Conservation (phyloP, 2,113 vertebrate species). For the Silurus glanis region DNA sequence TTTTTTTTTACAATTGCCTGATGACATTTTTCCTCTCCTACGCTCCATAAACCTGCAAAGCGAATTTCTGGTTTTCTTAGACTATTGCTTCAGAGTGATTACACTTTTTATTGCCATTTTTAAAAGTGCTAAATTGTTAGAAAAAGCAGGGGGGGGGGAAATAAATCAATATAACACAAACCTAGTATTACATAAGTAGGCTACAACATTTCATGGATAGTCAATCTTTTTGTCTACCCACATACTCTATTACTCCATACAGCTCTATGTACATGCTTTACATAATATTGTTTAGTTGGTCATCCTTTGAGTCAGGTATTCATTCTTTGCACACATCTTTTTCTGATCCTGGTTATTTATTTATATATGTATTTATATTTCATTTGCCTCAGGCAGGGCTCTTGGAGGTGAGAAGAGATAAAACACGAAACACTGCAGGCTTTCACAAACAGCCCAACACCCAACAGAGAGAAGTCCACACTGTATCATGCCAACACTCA, state of each 20-base stretch:
- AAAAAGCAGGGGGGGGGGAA: not conserved
- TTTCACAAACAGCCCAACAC: not conserved
- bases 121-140: not conserved
- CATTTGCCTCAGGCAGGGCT: slow-evolving; percentile 18
- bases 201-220: not conserved
- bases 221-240: not conserved
- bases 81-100: not conserved
- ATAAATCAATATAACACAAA: not conserved
- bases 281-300: not conserved
- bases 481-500: not conserved
- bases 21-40: not conserved
- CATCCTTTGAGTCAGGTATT: not conserved
- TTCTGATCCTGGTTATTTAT: slow-evolving; percentile 12
- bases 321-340: not conserved
- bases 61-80: not conserved
- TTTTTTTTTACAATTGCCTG: no score
- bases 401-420: slow-evolving; percentile 16
- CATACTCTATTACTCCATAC: not conserved
- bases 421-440: not conserved
- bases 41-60: not conserved
- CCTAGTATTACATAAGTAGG: not conserved
- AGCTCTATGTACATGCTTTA: not conserved
- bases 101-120: not conserved
- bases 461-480: slow-evolving; percentile 1
- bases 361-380: slow-evolving; percentile 27